These are phyloP conservation scores for Drosophila lacertosa DNA, from an alignment of 1,140 invertebrate species.

Conservation along the genomic window DNA sequence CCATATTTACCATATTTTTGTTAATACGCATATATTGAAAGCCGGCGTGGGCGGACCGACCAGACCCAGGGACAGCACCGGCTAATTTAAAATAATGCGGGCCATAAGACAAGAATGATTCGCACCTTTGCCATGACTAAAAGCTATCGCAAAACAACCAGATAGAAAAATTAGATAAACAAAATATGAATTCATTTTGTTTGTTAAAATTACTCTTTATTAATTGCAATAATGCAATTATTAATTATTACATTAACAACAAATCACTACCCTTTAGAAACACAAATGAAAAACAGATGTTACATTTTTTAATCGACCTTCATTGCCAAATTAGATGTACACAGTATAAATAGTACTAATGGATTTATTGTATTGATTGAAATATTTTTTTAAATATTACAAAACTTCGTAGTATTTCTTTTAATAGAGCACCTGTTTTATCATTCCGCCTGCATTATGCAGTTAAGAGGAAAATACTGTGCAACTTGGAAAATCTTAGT, in stretches of 20 bases:
- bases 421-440: no score
- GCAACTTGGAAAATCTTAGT: not conserved
- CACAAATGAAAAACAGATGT: no score
- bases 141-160: constrained; percentile 16
- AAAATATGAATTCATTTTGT: no score
- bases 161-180: no score
- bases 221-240: no score
- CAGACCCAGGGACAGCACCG: constrained; percentile 54
- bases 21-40: constrained; percentile 36
- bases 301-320: not conserved
- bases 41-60: constrained; percentile 51
- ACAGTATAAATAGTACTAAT: no score
- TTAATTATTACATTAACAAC: no score
- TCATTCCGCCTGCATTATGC: constrained; percentile 3
- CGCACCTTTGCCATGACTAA: constrained; percentile 56
- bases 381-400: no score
- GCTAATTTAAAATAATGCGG: constrained; percentile 28
- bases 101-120: constrained; percentile 6
- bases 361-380: no score
- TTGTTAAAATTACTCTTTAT: no score
- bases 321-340: no score
- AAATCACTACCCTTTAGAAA: no score
- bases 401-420: constrained; percentile 2
- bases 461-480: not conserved
- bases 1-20: constrained; percentile 27